These are phyloP conservation scores for Caenorhabditis zanzibari DNA, from an alignment of 2,888 invertebrate genomes.

Conservation along the genomic window DNA sequence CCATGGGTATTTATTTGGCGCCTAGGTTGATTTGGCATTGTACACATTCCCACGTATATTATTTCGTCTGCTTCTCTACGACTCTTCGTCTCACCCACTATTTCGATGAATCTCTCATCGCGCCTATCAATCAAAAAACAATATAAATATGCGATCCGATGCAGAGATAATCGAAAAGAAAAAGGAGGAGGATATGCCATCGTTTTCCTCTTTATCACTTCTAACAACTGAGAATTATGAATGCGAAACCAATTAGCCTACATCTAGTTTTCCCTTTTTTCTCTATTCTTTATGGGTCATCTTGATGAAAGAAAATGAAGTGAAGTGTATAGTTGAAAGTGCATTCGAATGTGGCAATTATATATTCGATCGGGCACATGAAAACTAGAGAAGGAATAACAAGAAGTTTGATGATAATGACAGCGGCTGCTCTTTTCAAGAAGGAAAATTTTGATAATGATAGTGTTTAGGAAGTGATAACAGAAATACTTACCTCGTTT, in stretches of 20 bases:
- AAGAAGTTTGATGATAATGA: constrained; percentile 20
- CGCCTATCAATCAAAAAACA: constrained; percentile 60
- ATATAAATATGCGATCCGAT: constrained; percentile 43
- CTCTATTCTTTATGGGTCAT: constrained; percentile 30
- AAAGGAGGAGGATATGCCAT: constrained; percentile 31
- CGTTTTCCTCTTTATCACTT: constrained; percentile 4
- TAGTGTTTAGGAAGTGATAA: constrained; percentile 3
- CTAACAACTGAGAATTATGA: constrained; percentile 17
- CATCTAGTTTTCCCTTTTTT: constrained; percentile 20
- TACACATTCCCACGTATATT: constrained; percentile 54
- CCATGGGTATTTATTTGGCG: not conserved
- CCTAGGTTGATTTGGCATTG: constrained; percentile 20
- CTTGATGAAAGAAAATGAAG: constrained; percentile 34
- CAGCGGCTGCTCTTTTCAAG: not conserved
- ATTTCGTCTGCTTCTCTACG: constrained; percentile 27
- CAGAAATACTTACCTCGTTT: constrained; percentile 65
- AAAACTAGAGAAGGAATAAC: constrained; percentile 22
- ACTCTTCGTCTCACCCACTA: constrained; percentile 19
- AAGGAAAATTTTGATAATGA: constrained; percentile 4
- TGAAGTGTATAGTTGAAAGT: constrained; percentile 37
- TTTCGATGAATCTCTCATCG: constrained; percentile 1
- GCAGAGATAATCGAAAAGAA: constrained; percentile 30
- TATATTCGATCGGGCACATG: constrained; percentile 14
- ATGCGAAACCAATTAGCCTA: constrained; percentile 47
- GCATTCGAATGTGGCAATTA: constrained; percentile 35